These are phyloP conservation scores for Panopea generosa DNA, from an alignment of 2,888 invertebrate species.

Conservation along the genomic window DNA sequence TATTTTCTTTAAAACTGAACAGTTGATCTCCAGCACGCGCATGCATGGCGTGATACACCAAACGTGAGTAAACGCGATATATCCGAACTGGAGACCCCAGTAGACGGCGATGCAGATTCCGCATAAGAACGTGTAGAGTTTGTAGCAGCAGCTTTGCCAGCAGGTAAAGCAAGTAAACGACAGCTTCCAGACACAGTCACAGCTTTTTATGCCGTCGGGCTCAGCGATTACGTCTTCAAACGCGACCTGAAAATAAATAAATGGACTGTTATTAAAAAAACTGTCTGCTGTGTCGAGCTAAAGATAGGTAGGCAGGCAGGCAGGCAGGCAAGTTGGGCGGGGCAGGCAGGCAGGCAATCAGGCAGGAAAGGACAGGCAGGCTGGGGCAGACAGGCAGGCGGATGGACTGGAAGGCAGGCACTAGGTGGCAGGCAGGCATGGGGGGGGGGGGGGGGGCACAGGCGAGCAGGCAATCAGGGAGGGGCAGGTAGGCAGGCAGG, in stretches of 20 bases:
- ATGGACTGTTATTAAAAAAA: no score
- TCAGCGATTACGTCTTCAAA: slow-evolving; percentile 76
- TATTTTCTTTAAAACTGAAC: slow-evolving; percentile 61
- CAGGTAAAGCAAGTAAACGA: slow-evolving; percentile 88
- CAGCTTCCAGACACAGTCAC: slow-evolving; percentile 90
- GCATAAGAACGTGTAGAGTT: slow-evolving; percentile 88
- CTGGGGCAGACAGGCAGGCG: no score
- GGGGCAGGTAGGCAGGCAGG: no score
- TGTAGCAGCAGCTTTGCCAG: slow-evolving; percentile 90
- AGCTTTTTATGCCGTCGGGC: slow-evolving; percentile 69
- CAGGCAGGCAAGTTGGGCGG: no score
- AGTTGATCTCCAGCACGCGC: slow-evolving; percentile 89
- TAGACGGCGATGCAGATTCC: slow-evolving; percentile 88
- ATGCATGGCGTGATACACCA: slow-evolving; percentile 91
- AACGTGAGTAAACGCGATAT: slow-evolving; percentile 89
- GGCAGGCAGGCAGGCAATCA: not conserved
- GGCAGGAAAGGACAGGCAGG: not conserved
- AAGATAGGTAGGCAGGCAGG: no score
- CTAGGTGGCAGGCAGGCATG: no score
- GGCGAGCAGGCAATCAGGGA: no score
- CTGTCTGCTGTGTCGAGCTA: no score
- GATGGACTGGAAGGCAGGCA: no score
- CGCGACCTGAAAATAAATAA: no score
- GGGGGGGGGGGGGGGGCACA: no score
- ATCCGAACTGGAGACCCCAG: slow-evolving; percentile 83